These are phyloP conservation scores for Drosophila anceps DNA, from an alignment of 2,888 invertebrate species.

Conservation along the genomic window DNA sequence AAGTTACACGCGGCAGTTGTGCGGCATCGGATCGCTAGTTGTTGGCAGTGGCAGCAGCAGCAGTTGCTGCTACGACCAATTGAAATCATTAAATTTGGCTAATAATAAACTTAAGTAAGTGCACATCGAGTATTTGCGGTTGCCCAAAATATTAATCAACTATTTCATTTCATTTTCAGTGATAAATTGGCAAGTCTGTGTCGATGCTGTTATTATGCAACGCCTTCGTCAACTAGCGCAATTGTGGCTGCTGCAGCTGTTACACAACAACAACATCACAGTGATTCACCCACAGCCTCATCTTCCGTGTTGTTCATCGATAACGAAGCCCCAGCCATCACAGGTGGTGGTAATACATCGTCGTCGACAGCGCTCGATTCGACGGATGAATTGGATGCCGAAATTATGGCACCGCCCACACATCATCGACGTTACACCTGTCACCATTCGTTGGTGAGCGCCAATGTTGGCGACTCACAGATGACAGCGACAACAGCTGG, in stretches of 20 bases:
- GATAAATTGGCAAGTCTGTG: conserved; percentile 84
- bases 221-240: conserved; percentile 64
- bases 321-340: conserved; percentile 86
- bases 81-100: conserved; percentile 80
- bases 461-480: conserved; percentile 74
- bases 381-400: conserved; percentile 87
- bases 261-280: conserved; percentile 69
- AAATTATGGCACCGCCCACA: conserved; percentile 76
- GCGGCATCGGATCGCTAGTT: conserved; percentile 67
- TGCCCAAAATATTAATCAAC: background rate
- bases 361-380: conserved; percentile 86
- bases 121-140: background rate
- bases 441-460: conserved; percentile 83
- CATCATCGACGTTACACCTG: conserved; percentile 83
- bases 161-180: conserved; percentile 47
- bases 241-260: conserved; percentile 66
- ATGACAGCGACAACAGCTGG: conserved; percentile 85
- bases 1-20: conserved; percentile 74
- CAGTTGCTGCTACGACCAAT: conserved; percentile 82
- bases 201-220: conserved; percentile 83
- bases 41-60: conserved; percentile 64
- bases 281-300: conserved; percentile 86
- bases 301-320: conserved; percentile 86
- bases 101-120: conserved; percentile 78
- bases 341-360: conserved; percentile 67